phyloP scores from a whole-genome alignment of 2,113 vertebrate genomes.

The Mobula hypostoma region DNA sequence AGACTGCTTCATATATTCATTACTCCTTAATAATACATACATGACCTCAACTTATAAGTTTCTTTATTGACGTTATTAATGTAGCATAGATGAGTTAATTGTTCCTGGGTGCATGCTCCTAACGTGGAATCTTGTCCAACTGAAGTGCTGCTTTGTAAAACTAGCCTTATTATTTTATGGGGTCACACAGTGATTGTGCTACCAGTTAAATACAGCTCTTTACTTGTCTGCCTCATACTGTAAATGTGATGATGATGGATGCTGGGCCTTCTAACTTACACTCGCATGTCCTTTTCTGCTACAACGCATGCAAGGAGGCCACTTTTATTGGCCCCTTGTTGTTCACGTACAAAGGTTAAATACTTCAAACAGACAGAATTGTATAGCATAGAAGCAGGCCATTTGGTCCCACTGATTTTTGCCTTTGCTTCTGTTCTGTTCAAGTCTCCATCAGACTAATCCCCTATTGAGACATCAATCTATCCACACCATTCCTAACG shows the following conservation, averaged over 20 bases:
- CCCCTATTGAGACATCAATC: not conserved
- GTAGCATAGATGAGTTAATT: not conserved
- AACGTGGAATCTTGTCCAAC: not conserved
- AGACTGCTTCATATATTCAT: not conserved
- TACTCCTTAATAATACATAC: not conserved
- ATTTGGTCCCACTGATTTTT: not conserved
- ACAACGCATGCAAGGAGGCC: not conserved
- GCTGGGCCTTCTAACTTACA: not conserved
- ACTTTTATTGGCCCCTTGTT: not conserved
- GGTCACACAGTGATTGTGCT: not conserved
- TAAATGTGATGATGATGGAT: not conserved
- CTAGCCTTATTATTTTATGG: not conserved
- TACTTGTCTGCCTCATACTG: not conserved
- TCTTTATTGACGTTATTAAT: slow-evolving; percentile 6
- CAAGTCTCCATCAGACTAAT: not conserved
- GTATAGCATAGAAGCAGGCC: not conserved
- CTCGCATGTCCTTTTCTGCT: not conserved
- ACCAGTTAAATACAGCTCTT: not conserved
- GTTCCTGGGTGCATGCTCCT: not conserved
- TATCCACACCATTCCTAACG: too few species aligned
- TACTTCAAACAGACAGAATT: not conserved
- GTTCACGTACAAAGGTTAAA: not conserved
- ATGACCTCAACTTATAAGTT: not conserved
- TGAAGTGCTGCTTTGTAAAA: not conserved
- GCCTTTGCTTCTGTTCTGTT: not conserved